Base-by-base conservation (phyloP, 2,113 vertebrate genomes). In the Bubalus kerabau region DNA sequence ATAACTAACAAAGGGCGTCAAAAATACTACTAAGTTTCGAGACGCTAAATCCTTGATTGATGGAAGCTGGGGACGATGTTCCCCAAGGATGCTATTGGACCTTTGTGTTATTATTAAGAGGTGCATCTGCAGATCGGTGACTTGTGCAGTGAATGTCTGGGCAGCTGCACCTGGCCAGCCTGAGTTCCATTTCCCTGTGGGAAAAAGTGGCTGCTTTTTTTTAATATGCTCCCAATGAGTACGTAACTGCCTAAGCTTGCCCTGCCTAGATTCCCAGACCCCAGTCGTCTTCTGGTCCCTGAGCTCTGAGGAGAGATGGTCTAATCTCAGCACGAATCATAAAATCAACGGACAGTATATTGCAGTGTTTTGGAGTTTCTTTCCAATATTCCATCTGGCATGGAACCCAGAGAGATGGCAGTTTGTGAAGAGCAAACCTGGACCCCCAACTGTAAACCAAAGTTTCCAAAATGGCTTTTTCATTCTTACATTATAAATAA, bases 241-340 rank as follows among this genome's bases (percentile, higher is more conserved):
- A 0, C 0, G 1, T 9, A 54, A 30, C 24, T 50, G 43, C 46
- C 10, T 10, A 10, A 1, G 16, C 23, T 7, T 13, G 3, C 3
- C 54, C 36, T 9, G 46, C 19, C 81, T 32, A 1, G 16, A n/a
- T 86, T 52, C 21, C n/a, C 14, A 67, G 36, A 23, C 11, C 13
- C 52, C 26, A 8, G 12, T 28, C 9, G 2, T n/a, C 7, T 83
- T 43, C 30, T 17, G 13, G 7, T n/a, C 5, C 40, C 11, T 16
- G 32, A 59, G 11, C 28, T 15, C 11, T 23, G 54, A 87, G 56
- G 23, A 76, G 32, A 67, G 30, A 30, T 24, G 13, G 26, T 26
- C 40, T 86, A 2, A 74, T 57, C 24, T 87, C 23, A 50, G 43
- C 1, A 81, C 14, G 15, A 30, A 46, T 52, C 3, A 7, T 26